Evolutionary conservation across 2,888 invertebrate genomes (phyloP).

Genomic region (Tetragonula carbonaria): DNA sequence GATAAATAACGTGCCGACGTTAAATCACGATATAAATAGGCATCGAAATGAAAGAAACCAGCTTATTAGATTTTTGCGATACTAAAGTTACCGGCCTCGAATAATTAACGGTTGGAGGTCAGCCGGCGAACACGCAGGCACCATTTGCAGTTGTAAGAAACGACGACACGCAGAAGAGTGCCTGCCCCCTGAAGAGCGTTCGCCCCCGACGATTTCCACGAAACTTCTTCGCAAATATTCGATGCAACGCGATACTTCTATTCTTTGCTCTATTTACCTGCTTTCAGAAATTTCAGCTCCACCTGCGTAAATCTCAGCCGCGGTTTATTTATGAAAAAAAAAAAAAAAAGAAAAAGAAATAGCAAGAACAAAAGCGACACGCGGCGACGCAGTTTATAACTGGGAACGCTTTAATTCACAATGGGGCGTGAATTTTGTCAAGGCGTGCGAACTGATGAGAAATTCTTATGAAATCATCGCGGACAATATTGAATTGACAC

Average conservation of each 20-base stretch:
- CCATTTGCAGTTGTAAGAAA: not conserved
- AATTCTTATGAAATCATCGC: not conserved
- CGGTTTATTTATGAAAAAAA: not conserved
- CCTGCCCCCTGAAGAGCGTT: not conserved
- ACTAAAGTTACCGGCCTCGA: slow-evolving; percentile 3
- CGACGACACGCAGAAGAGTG: not conserved
- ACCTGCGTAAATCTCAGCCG: not conserved
- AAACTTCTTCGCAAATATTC: no score
- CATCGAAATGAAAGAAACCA: slow-evolving; percentile 12
- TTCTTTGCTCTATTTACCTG: not conserved
- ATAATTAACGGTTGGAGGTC: not conserved
- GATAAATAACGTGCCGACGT: not conserved
- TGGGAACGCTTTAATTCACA: not conserved
- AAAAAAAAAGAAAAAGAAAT: not conserved
- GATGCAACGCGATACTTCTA: not conserved
- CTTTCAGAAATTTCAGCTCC: not conserved
- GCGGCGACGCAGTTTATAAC: not conserved
- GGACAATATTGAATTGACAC: not conserved
- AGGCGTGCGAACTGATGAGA: no score
- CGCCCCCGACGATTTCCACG: not conserved
- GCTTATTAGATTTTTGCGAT: slow-evolving; percentile 22
- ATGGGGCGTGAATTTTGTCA: not conserved
- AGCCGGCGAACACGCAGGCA: not conserved
- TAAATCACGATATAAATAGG: not conserved
- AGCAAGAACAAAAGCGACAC: not conserved